Conservation (phyloP, 1,140 invertebrate species). For the Diachasma alloeum region DNA sequence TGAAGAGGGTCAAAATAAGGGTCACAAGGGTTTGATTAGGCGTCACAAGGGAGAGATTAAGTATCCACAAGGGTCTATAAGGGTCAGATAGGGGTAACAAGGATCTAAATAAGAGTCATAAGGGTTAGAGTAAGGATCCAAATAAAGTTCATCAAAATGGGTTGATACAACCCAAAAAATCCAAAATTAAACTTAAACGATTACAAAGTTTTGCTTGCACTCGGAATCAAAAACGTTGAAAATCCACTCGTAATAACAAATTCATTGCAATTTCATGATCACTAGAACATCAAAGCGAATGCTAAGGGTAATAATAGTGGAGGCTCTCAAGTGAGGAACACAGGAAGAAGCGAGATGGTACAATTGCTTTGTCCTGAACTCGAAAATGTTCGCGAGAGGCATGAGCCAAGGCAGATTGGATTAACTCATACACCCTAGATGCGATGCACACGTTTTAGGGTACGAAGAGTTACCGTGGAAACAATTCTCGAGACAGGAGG, state of each 20-base stretch:
- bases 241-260: neutral
- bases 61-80: too few relatives aligned
- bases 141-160: too few relatives aligned
- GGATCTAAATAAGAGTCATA: too few relatives aligned
- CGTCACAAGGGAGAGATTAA: too few relatives aligned
- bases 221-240: neutral
- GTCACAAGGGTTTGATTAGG: too few relatives aligned
- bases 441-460: neutral
- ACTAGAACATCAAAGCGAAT: neutral
- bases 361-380: slow-evolving; percentile 21
- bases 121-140: too few relatives aligned
- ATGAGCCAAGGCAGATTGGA: slow-evolving; percentile 11
- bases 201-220: too few relatives aligned
- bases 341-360: neutral
- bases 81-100: too few relatives aligned
- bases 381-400: slow-evolving; percentile 1
- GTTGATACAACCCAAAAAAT: too few relatives aligned
- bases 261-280: neutral
- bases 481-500: neutral
- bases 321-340: neutral
- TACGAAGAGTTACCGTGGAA: slow-evolving; percentile 13
- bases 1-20: too few relatives aligned
- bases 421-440: slow-evolving; percentile 18
- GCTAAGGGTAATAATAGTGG: neutral
- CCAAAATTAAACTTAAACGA: too few relatives aligned